Base-by-base conservation (phyloP, 2,888 invertebrate species). In the Diogma glabrata region DNA sequence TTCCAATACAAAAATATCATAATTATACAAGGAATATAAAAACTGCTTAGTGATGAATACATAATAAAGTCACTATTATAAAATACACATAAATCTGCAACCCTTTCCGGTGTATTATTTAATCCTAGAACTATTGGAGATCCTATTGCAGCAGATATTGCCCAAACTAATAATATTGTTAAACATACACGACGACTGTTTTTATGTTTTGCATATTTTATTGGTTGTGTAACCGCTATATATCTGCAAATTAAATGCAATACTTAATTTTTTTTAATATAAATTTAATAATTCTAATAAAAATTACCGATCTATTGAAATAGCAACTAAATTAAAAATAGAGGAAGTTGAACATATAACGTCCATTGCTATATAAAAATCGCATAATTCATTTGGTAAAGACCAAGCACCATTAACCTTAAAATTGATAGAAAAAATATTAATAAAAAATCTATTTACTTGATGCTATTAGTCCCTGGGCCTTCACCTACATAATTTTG, bases 201-300 rank as follows among this genome's bases (percentile, higher is more conserved):
- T 77, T 94, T 93, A 78, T 96, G 95, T 67, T 94, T 93, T 53
- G 96, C 94, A 75, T 99, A 99, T 72, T 96, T 93, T 69, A 99
- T 96, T 63, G 99, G 99, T 69, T 92, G 89, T 46, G 96, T 97
- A 60, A 99, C 97, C 57, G 99, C 99, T 63, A 97, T 95, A 72
- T 94, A 99, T 78, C 97, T 97, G 80, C 50, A 75, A 70, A 54
- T 59, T 57, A 60, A 52, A 55, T 23, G 22, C 17, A 49, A 49
- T 14, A 48, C n/a, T 28, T 3, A 40, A n/a, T n/a, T n/a, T n/a
- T n/a, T n/a, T n/a, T n/a, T n/a, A n/a, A n/a, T n/a, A n/a, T n/a
- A n/a, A n/a, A n/a, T n/a, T n/a, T n/a, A n/a, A n/a, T n/a, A n/a
- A n/a, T n/a, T n/a, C 8, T 22, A 38, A 14, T 36, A 16, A 14